phyloP scores from a whole-genome alignment of 1,140 invertebrate genomes.

The Heliconius melpomene region DNA sequence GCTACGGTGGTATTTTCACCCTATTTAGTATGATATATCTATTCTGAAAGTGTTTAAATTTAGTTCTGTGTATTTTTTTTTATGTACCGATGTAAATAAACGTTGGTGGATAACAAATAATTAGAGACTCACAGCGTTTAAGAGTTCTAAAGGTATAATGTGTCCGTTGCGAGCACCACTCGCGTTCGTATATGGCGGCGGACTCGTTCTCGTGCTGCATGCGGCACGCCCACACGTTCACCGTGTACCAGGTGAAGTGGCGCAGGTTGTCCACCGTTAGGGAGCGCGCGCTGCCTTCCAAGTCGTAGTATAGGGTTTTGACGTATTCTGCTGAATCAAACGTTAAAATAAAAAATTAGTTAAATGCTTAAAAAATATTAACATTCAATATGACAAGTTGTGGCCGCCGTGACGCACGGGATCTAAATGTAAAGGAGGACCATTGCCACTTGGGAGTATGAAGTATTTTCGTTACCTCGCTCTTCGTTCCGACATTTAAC shows the following conservation, averaged over 20 bases:
- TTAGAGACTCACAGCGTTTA: constrained; percentile 49
- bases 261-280: constrained; percentile 84
- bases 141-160: constrained; percentile 67
- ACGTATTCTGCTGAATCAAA: constrained; percentile 54
- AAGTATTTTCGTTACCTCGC: too few species aligned
- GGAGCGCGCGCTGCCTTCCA: constrained; percentile 60
- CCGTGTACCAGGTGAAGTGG: constrained; percentile 88
- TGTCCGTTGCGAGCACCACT: constrained; percentile 61
- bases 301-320: constrained; percentile 61
- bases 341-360: too few species aligned
- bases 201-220: constrained; percentile 69
- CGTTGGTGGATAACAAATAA: neutral
- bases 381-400: too few species aligned
- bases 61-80: too few species aligned
- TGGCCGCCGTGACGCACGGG: too few species aligned
- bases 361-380: too few species aligned
- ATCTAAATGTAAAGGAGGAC: too few species aligned
- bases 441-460: too few species aligned
- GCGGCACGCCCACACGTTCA: constrained; percentile 88
- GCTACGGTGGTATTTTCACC: too few species aligned
- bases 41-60: too few species aligned
- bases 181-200: constrained; percentile 58
- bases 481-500: too few species aligned
- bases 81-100: neutral
- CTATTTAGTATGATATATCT: too few species aligned